These are phyloP conservation scores for Pachypeltis micranthus DNA, from an alignment of 1,140 invertebrate species.

Conservation along the genomic window DNA sequence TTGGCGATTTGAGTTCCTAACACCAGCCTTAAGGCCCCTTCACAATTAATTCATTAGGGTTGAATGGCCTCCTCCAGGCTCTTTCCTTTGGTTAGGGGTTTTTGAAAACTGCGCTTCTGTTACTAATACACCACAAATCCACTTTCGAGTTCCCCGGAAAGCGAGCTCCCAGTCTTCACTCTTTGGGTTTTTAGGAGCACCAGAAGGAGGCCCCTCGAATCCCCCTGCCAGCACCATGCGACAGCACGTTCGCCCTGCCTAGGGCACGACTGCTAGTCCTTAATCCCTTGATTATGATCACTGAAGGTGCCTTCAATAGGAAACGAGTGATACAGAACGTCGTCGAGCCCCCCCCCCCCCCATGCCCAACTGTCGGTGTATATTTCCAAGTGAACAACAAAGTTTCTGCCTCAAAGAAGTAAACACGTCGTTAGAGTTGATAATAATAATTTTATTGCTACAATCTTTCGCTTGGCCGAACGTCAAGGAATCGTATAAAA, in stretches of 20 bases:
- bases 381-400: neutral
- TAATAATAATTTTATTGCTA: neutral
- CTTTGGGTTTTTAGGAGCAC: neutral
- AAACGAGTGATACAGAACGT: neutral
- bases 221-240: neutral
- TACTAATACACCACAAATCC: neutral
- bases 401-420: neutral
- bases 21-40: too few species aligned
- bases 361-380: too few species aligned
- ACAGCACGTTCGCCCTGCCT: neutral
- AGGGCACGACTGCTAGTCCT: neutral
- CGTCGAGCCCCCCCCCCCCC: too few species aligned
- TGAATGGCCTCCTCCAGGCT: too few species aligned
- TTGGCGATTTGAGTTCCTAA: too few species aligned
- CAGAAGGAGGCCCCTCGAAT: neutral
- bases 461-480: neutral
- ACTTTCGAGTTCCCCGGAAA: neutral
- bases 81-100: too few species aligned
- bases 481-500: neutral
- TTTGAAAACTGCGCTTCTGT: too few species aligned
- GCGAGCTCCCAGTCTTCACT: neutral
- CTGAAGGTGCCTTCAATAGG: neutral
- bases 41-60: too few species aligned
- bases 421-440: neutral
- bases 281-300: neutral